phyloP scores from a whole-genome alignment of 2,797 vertebrate species.

The Intellagama lesueurii region DNA sequence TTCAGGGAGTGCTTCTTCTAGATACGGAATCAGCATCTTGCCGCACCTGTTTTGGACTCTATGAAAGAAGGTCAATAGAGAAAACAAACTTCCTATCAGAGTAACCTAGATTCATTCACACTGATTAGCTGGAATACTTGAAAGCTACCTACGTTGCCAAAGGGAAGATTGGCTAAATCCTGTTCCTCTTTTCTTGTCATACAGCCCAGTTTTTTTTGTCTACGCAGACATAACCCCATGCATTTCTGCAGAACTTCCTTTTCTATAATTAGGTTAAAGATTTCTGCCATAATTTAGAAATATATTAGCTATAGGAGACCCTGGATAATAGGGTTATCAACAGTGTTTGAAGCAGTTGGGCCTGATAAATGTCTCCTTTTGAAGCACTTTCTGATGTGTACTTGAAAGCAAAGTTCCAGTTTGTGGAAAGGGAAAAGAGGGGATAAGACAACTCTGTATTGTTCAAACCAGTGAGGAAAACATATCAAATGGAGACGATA shows the following conservation, averaged over 20 bases:
- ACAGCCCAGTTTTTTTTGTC: background rate
- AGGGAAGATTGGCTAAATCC: background rate
- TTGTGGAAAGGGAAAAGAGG: conserved; percentile 9
- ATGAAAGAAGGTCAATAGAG: background rate
- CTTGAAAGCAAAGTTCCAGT: background rate
- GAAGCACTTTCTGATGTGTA: background rate
- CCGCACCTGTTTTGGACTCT: background rate
- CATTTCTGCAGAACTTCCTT: background rate
- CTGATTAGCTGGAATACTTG: background rate
- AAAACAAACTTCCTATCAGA: background rate
- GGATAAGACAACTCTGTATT: rapidly evolving
- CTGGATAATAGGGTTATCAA: conserved; percentile 15
- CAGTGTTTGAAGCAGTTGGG: background rate
- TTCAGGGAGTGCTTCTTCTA: no score
- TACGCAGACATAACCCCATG: background rate
- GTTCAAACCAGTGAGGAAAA: background rate
- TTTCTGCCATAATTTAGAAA: background rate
- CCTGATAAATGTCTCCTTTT: background rate
- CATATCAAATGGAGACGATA: background rate
- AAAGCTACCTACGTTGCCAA: background rate
- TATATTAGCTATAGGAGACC: background rate
- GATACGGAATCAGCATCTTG: no score
- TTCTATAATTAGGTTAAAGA: background rate
- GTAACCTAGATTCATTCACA: background rate
- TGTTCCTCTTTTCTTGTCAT: background rate